Percentiles rank a stretch among this genome's conserved stretches.
phyloP scores from a whole-genome alignment of 2,888 invertebrate genomes.

The Drosophila siamana region DNA sequence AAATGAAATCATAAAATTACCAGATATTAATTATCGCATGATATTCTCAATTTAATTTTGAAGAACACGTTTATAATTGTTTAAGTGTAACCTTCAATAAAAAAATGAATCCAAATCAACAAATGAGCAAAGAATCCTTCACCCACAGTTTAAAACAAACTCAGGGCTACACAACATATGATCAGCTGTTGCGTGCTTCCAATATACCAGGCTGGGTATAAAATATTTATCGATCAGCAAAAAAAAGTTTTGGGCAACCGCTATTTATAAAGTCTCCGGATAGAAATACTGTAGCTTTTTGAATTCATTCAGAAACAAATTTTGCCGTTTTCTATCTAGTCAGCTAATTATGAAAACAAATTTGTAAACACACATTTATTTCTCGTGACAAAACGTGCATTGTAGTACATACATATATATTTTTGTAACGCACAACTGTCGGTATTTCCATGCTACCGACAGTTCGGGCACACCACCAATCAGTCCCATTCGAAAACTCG shows the following conservation, averaged over 20 bases:
- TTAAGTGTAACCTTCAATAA: no score
- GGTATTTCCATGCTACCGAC: conserved; percentile 30
- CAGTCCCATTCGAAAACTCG: conserved; percentile 64
- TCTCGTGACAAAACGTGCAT: conserved; percentile 2
- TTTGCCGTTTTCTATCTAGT: conserved; percentile 4
- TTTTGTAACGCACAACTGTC: conserved; percentile 19
- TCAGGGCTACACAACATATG: neutral
- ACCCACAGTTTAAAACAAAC: neutral
- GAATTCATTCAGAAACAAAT: neutral
- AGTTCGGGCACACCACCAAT: conserved; percentile 46
- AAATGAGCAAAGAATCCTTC: neutral
- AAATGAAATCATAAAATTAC: neutral
- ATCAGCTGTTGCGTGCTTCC: neutral
- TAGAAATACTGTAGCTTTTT: neutral
- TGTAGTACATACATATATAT: conserved; percentile 22
- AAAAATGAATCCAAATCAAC: neutral
- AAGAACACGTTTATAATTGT: neutral
- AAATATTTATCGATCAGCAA: neutral
- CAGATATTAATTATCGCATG: neutral
- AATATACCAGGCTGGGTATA: neutral
- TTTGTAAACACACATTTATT: conserved; percentile 3
- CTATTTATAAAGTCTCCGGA: no score
- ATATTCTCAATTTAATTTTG: neutral
- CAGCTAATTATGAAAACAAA: neutral
- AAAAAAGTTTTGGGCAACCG: no score